A percentile compares a stretch with the other conserved stretches of the same genome.
These are phyloP conservation scores for Cryptomyrus ogoouensis DNA, from an alignment of 2,113 vertebrate genomes.

Conservation along the genomic window DNA sequence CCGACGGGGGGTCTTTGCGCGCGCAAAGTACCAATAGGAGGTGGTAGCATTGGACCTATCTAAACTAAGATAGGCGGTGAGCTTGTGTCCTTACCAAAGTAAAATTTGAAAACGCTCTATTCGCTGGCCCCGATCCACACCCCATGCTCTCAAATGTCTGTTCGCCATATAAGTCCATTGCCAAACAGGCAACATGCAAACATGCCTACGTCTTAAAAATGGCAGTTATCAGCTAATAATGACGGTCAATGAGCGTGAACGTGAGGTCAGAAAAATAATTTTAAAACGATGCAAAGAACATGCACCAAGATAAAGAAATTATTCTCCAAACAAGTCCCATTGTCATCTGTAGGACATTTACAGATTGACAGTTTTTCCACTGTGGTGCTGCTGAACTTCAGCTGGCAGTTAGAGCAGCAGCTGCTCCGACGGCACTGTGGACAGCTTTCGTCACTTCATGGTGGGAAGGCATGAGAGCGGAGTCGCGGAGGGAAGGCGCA, in stretches of 20 bases:
- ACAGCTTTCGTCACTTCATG: not conserved
- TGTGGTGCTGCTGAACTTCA: not conserved
- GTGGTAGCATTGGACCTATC: not conserved
- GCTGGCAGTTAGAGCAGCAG: not conserved
- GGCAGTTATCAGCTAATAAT: not conserved
- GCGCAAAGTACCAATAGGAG: constrained; percentile 35
- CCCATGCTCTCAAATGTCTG: not conserved
- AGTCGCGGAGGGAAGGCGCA: not conserved
- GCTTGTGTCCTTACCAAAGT: not conserved
- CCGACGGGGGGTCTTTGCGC: constrained; percentile 21
- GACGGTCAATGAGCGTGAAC: not conserved
- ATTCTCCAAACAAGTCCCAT: not conserved
- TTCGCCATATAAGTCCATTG: not conserved
- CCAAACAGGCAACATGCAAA: not conserved
- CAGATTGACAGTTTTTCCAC: not conserved
- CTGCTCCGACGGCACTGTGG: not conserved
- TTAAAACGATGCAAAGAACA: not conserved
- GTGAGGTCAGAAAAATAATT: not conserved
- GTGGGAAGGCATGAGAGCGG: no score
- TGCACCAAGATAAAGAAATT: not conserved
- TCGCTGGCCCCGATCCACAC: not conserved
- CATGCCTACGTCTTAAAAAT: not conserved
- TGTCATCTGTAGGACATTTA: not conserved
- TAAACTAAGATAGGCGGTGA: not conserved
- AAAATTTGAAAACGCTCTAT: not conserved